These are phyloP conservation scores for Sabatieria punctata DNA, from an alignment of 2,888 invertebrate species.

Conservation along the genomic window DNA sequence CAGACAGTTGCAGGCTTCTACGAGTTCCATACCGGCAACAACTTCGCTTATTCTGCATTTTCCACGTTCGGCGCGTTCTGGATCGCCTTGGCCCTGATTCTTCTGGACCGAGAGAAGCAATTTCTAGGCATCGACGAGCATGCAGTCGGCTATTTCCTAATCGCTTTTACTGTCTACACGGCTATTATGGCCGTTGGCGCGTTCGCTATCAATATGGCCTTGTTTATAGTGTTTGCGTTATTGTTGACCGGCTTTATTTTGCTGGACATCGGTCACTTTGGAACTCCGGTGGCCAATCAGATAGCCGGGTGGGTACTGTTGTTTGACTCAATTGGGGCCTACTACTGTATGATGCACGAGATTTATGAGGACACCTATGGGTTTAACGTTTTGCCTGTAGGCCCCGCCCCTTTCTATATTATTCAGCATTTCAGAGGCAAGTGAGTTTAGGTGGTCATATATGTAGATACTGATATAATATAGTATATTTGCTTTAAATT, in stretches of 20 bases:
- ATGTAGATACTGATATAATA: too few relatives aligned
- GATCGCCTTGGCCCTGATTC: constrained; percentile 15
- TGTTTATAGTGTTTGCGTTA: not conserved
- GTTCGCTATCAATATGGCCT: not conserved
- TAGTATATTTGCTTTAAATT: too few relatives aligned
- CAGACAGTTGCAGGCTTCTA: constrained; percentile 2
- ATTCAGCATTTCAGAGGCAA: too few relatives aligned
- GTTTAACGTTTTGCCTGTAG: not conserved
- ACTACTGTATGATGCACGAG: constrained; percentile 3
- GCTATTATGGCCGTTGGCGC: constrained; percentile 2
- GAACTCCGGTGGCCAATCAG: not conserved
- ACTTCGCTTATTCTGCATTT: constrained; percentile 16
- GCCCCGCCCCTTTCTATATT: not conserved
- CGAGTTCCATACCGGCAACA: constrained; percentile 5
- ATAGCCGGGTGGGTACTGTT: not conserved
- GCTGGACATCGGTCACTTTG: constrained; percentile 1
- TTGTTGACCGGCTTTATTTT: constrained; percentile 5
- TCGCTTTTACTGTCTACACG: constrained; percentile 2
- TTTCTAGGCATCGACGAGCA: not conserved
- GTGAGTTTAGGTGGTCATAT: too few relatives aligned
- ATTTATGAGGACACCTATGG: constrained; percentile 1
- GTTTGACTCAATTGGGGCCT: constrained; percentile 1
- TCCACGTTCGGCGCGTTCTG: constrained; percentile 21
- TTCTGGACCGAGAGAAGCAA: constrained; percentile 7
- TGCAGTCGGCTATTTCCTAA: constrained; percentile 1